Evolutionary conservation across 2,888 invertebrate species (phyloP).

Genomic region (Trilocha varians): DNA sequence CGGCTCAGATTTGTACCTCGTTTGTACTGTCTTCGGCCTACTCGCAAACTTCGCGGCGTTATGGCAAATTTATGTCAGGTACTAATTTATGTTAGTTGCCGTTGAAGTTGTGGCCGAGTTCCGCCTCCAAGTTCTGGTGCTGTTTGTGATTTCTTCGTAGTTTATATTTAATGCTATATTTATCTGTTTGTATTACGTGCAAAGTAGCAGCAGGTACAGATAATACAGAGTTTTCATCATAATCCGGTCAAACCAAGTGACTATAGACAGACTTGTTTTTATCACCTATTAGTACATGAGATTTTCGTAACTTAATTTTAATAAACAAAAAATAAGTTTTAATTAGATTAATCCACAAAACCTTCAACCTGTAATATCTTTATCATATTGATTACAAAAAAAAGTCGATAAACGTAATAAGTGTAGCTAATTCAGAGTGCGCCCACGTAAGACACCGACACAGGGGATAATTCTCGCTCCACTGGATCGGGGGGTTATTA

Average conservation of each 20-base stretch:
- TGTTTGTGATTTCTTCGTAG: too few relatives aligned
- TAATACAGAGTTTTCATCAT: too few relatives aligned
- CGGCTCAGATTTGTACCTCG: slow-evolving; percentile 55
- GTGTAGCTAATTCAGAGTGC: neutral
- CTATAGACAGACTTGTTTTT: too few relatives aligned
- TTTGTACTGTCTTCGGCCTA: slow-evolving; percentile 55
- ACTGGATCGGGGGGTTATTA: slow-evolving; percentile 56
- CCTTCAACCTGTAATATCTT: too few relatives aligned
- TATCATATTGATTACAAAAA: too few relatives aligned
- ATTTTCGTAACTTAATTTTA: too few relatives aligned
- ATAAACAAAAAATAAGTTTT: too few relatives aligned
- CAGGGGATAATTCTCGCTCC: slow-evolving; percentile 44
- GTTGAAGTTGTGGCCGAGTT: slow-evolving; percentile 42
- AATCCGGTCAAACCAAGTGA: too few relatives aligned
- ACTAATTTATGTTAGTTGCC: slow-evolving; percentile 69
- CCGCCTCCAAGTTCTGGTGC: slow-evolving; percentile 32
- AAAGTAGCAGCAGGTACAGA: too few relatives aligned
- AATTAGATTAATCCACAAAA: too few relatives aligned
- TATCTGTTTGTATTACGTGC: too few relatives aligned
- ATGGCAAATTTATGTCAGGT: slow-evolving; percentile 73
- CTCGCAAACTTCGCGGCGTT: slow-evolving; percentile 54
- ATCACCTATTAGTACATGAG: too few relatives aligned
- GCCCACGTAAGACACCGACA: slow-evolving; percentile 18
- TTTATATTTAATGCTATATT: neutral
- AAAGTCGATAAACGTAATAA: neutral